phyloP scores from a whole-genome alignment of 2,888 invertebrate species.

The Icerya purchasi region DNA sequence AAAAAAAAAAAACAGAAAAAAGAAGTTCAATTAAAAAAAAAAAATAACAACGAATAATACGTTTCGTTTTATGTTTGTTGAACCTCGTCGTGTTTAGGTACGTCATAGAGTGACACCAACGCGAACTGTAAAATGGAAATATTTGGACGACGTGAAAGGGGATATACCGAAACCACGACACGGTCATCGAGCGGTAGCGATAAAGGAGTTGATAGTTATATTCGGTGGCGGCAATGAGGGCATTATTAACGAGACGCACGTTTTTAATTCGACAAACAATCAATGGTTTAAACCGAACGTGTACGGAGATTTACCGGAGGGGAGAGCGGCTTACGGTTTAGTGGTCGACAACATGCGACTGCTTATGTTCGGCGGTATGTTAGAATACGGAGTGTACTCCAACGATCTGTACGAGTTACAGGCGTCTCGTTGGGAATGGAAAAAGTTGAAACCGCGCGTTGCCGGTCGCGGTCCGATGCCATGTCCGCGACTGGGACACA shows the following conservation, averaged over 20 bases:
- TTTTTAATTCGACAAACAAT: conserved; percentile 89
- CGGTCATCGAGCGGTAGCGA: conserved; percentile 95
- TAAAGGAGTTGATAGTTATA: conserved; percentile 98
- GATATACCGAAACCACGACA: conserved; percentile 72
- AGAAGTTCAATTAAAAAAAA: too few relatives aligned
- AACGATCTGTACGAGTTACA: conserved; percentile 85
- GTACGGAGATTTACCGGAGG: conserved; percentile 92
- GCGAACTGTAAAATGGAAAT: neutral
- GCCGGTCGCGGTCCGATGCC: conserved; percentile 71
- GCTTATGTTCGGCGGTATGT: conserved; percentile 97
- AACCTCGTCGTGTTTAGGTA: too few relatives aligned
- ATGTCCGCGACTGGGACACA: conserved; percentile 88
- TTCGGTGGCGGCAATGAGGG: conserved; percentile 99
- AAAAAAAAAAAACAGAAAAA: too few relatives aligned
- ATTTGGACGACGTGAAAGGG: neutral
- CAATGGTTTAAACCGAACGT: conserved; percentile 98
- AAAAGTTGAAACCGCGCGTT: conserved; percentile 68
- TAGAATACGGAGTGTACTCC: conserved; percentile 98
- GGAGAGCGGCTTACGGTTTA: conserved; percentile 98
- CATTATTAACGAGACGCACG: conserved; percentile 97
- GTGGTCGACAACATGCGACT: conserved; percentile 90
- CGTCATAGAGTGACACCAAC: too few relatives aligned
- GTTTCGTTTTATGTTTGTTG: too few relatives aligned
- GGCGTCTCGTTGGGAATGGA: conserved; percentile 96
- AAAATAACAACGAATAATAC: too few relatives aligned